Conservation (phyloP, 2,888 invertebrate species). For the Lomographa bimaculata region DNA sequence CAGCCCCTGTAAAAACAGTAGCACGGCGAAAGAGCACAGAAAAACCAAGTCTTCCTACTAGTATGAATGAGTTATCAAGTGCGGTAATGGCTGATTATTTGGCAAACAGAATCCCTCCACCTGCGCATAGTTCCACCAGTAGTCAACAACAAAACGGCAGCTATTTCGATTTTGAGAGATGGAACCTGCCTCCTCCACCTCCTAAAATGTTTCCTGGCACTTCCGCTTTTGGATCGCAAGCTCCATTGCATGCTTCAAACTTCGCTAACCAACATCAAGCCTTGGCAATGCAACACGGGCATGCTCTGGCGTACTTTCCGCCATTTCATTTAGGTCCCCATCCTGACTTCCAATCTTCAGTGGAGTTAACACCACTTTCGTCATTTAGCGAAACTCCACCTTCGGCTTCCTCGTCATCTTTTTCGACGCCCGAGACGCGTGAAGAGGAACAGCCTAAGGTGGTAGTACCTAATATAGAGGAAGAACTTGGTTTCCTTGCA, state of each 20-base stretch:
- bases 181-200: constrained; percentile 89
- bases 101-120: constrained; percentile 87
- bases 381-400: constrained; percentile 84
- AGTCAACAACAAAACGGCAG: constrained; percentile 86
- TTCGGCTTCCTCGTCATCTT: constrained; percentile 82
- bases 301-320: constrained; percentile 90
- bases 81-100: constrained; percentile 82
- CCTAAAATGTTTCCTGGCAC: constrained; percentile 87
- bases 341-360: constrained; percentile 86
- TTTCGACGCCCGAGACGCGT: constrained; percentile 82
- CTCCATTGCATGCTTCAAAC: constrained; percentile 80
- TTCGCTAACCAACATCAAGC: constrained; percentile 86
- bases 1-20: constrained; percentile 51
- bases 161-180: constrained; percentile 92
- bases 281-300: constrained; percentile 87
- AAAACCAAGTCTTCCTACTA: constrained; percentile 64
- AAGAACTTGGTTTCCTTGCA: constrained; percentile 92
- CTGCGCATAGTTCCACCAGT: constrained; percentile 87
- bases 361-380: constrained; percentile 85
- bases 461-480: constrained; percentile 94
- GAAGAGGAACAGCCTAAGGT: constrained; percentile 91
- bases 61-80: constrained; percentile 81
- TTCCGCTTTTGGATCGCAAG: constrained; percentile 84
- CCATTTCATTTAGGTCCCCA: constrained; percentile 89
- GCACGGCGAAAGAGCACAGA: constrained; percentile 86